Conservation (phyloP, 2,797 vertebrate genomes). For the Pterois miles region DNA sequence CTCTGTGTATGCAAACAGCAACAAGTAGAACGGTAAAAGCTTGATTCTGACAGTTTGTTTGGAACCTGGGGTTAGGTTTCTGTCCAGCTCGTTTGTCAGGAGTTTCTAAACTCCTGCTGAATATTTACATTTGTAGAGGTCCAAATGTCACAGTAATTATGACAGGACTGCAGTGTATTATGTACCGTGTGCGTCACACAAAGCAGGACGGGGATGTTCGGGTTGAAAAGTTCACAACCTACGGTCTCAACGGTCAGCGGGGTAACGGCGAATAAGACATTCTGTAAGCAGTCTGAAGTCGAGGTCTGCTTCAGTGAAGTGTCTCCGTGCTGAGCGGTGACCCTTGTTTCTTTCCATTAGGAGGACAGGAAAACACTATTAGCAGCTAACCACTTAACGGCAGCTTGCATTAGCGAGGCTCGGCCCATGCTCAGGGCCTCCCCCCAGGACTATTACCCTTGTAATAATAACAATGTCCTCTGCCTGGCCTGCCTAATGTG, state of each 20-base stretch:
- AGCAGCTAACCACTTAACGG: slow-evolving; percentile 75
- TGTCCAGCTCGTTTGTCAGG: not conserved
- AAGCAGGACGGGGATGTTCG: not conserved
- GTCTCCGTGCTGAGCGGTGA: slow-evolving; percentile 53
- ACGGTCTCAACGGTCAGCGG: slow-evolving; percentile 6
- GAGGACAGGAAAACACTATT: slow-evolving; percentile 81
- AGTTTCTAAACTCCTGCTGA: slow-evolving; percentile 26
- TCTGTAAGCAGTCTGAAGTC: slow-evolving; percentile 38
- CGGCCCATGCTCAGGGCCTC: slow-evolving; percentile 63
- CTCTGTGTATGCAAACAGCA: slow-evolving; percentile 1
- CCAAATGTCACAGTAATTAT: slow-evolving; percentile 7
- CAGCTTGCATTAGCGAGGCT: slow-evolving; percentile 67
- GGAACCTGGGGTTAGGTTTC: slow-evolving; percentile 26
- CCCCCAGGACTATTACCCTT: slow-evolving; percentile 73
- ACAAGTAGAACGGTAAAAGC: not conserved
- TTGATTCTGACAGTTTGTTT: slow-evolving; percentile 27
- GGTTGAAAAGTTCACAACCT: slow-evolving; percentile 67
- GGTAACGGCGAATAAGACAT: slow-evolving; percentile 35
- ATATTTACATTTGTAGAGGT: slow-evolving; percentile 45
- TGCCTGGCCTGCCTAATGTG: slow-evolving; percentile 67
- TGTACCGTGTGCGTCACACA: not conserved
- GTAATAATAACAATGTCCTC: slow-evolving; percentile 82
- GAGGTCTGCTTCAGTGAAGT: slow-evolving; percentile 36
- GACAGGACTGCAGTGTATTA: not conserved
- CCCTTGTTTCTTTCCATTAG: slow-evolving; percentile 76